Conservation (phyloP, 2,888 invertebrate genomes). For the Agrotis clavis region DNA sequence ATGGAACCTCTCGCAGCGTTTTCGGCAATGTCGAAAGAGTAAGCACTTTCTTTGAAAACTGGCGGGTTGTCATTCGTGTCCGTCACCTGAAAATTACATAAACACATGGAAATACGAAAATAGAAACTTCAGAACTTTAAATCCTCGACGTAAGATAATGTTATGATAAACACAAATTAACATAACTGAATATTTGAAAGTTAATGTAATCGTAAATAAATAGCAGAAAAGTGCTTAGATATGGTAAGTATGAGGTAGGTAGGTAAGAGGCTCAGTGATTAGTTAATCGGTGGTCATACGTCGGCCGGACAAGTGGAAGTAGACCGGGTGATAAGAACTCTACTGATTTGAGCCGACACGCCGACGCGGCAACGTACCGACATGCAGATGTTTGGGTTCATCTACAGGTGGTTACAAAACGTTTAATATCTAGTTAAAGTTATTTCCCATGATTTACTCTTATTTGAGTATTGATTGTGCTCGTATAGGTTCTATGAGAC, state of each 20-base stretch:
- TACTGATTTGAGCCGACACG: slow-evolving; percentile 75
- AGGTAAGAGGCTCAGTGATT: slow-evolving; percentile 73
- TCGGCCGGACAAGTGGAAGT: slow-evolving; percentile 74
- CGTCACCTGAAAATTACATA: slow-evolving; percentile 92
- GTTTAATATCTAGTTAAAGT: background rate
- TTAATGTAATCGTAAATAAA: slow-evolving; percentile 45
- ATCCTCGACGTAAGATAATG: background rate
- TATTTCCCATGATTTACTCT: background rate
- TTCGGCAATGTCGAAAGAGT: slow-evolving; percentile 97
- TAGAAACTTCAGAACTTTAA: background rate
- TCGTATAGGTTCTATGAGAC: no score
- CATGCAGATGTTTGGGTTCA: slow-evolving; percentile 67
- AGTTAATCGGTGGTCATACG: slow-evolving; percentile 76
- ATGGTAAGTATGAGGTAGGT: slow-evolving; percentile 57
- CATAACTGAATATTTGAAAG: slow-evolving; percentile 38
- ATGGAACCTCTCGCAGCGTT: slow-evolving; percentile 96
- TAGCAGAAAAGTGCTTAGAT: slow-evolving; percentile 53
- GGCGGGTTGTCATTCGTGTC: slow-evolving; percentile 99
- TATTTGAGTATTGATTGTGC: no score
- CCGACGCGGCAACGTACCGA: slow-evolving; percentile 71
- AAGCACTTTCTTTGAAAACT: slow-evolving; percentile 95
- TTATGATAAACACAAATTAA: slow-evolving; percentile 18
- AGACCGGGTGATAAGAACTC: slow-evolving; percentile 76
- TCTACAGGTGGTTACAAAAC: slow-evolving; percentile 52
- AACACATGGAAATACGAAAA: slow-evolving; percentile 26